Conservation (phyloP, 2,888 invertebrate species). For the Cephus nigrinus region DNA sequence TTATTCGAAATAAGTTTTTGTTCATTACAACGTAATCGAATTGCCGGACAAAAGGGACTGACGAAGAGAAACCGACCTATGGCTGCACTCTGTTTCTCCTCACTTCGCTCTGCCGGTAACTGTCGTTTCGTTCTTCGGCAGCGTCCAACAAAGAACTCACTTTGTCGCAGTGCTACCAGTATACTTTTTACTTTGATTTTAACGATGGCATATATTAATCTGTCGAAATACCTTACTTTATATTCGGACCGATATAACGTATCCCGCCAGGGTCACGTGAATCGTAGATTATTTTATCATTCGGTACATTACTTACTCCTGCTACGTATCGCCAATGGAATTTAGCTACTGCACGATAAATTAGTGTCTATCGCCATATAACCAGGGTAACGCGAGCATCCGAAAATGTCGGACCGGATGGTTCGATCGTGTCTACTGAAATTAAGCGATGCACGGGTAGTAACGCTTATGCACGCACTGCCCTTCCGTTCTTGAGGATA, state of each 20-base stretch:
- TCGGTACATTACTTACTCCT: neutral
- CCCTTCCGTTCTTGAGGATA: neutral
- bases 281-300: neutral
- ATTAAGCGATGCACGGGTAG: neutral
- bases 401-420: neutral
- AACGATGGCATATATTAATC: neutral
- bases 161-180: neutral
- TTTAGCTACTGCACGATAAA: neutral
- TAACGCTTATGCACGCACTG: neutral
- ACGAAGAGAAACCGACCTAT: neutral
- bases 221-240: neutral
- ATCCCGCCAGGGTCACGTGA: neutral
- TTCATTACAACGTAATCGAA: conserved; percentile 10
- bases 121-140: neutral
- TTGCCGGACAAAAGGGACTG: neutral
- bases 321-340: neutral
- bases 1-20: conserved; percentile 47
- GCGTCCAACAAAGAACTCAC: neutral
- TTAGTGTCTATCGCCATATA: neutral
- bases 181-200: neutral
- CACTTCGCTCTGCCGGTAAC: neutral
- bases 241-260: neutral
- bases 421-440: neutral
- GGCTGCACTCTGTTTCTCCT: neutral
- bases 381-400: neutral